Evolutionary conservation across 2,888 invertebrate genomes (phyloP).

Genomic region (Tetheella fluctuosa): DNA sequence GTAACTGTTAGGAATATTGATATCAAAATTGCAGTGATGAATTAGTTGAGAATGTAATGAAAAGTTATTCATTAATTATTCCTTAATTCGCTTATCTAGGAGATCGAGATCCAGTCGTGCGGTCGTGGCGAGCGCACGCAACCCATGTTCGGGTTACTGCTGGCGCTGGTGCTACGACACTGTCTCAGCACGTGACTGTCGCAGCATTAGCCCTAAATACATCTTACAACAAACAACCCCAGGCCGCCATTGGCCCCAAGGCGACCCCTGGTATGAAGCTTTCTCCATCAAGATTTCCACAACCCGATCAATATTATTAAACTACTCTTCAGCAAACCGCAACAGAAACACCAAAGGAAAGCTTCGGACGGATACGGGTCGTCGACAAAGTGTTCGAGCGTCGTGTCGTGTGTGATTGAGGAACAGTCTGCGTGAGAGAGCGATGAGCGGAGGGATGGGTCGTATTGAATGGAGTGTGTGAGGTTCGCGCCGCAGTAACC

Average conservation of each 20-base stretch:
- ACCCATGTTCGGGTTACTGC: constrained; percentile 51
- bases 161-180: constrained; percentile 51
- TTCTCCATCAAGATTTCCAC: constrained; percentile 24
- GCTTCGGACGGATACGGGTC: constrained; percentile 44
- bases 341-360: constrained; percentile 38
- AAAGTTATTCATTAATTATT: too few relatives aligned
- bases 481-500: constrained; percentile 23
- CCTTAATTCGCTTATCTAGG: constrained; percentile 70
- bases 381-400: constrained; percentile 55
- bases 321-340: constrained; percentile 22
- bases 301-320: background rate
- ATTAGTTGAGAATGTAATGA: too few relatives aligned
- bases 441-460: constrained; percentile 32
- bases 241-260: constrained; percentile 28
- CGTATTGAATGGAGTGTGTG: constrained; percentile 11
- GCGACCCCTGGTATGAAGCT: constrained; percentile 37
- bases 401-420: constrained; percentile 43
- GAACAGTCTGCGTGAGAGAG: constrained; percentile 53
- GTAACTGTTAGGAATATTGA: too few relatives aligned
- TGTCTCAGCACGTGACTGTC: constrained; percentile 71
- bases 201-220: constrained; percentile 27
- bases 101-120: constrained; percentile 87
- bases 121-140: constrained; percentile 72
- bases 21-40: too few relatives aligned
- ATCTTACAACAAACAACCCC: constrained; percentile 27